These are phyloP conservation scores for Drosophila kuntzei DNA, from an alignment of 2,888 invertebrate genomes.

Conservation along the genomic window DNA sequence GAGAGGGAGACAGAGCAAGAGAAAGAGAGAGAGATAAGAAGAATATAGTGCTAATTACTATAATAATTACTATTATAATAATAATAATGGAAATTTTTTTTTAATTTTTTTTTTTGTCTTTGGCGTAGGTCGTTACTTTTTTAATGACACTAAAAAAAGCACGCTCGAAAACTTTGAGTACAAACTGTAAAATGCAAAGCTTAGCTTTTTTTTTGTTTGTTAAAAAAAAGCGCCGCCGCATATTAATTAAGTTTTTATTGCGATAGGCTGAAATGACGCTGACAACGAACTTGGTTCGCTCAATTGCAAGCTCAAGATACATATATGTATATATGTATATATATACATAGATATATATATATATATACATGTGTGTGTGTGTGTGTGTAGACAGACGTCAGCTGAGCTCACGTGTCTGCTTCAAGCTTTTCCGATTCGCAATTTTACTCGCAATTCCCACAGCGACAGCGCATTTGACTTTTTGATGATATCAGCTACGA, in stretches of 20 bases:
- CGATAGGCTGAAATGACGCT: constrained; percentile 51
- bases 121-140: constrained; percentile 54
- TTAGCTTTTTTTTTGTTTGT: constrained; percentile 32
- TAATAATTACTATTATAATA: background rate
- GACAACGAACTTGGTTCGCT: constrained; percentile 11
- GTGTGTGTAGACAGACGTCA: constrained; percentile 20
- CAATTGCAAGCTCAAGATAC: constrained; percentile 1
- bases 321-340: constrained; percentile 1
- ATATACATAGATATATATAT: background rate
- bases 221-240: constrained; percentile 26
- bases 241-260: constrained; percentile 58
- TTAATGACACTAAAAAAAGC: constrained; percentile 12
- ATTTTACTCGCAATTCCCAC: constrained; percentile 49
- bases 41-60: constrained; percentile 5
- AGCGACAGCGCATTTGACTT: constrained; percentile 27
- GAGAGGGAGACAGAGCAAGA: too few species aligned
- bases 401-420: constrained; percentile 53
- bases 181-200: constrained; percentile 41
- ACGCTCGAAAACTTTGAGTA: constrained; percentile 15
- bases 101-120: constrained; percentile 10
- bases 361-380: constrained; percentile 14
- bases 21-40: background rate
- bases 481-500: constrained; percentile 48
- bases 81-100: background rate
- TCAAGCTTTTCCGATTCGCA: constrained; percentile 59